These are phyloP conservation scores for Cercocebus atys DNA, from an alignment of 2,113 vertebrate species.

Conservation along the genomic window DNA sequence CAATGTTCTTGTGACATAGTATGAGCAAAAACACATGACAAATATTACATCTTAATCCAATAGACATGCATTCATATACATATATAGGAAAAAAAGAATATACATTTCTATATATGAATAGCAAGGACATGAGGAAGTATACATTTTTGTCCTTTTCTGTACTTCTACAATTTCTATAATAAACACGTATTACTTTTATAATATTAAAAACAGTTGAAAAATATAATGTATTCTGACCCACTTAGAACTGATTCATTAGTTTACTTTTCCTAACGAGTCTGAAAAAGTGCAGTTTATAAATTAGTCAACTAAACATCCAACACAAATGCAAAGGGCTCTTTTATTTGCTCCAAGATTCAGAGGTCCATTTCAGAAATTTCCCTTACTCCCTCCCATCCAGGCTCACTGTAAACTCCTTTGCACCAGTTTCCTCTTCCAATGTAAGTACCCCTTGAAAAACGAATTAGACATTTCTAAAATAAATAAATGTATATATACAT, in stretches of 20 bases:
- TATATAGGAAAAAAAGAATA: not conserved
- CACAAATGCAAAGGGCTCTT: not conserved
- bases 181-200: not conserved
- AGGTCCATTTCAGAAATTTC: not conserved
- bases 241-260: conserved; percentile 18
- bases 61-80: not conserved
- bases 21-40: not conserved
- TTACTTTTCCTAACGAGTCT: conserved; percentile 33
- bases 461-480: not conserved
- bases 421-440: not conserved
- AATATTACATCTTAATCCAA: not conserved
- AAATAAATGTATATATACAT: not conserved
- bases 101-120: not conserved
- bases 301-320: not conserved
- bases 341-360: not conserved
- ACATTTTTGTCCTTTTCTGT: not conserved
- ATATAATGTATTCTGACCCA: not conserved
- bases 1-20: not conserved
- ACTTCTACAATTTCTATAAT: conserved; percentile 16
- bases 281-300: not conserved
- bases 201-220: conserved; percentile 17
- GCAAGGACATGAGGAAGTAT: not conserved
- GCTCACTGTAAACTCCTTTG: not conserved
- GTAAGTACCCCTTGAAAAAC: not conserved
- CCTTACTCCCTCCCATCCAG: not conserved